Conservation (phyloP, 2,113 vertebrate genomes). For the Microtus oregoni region DNA sequence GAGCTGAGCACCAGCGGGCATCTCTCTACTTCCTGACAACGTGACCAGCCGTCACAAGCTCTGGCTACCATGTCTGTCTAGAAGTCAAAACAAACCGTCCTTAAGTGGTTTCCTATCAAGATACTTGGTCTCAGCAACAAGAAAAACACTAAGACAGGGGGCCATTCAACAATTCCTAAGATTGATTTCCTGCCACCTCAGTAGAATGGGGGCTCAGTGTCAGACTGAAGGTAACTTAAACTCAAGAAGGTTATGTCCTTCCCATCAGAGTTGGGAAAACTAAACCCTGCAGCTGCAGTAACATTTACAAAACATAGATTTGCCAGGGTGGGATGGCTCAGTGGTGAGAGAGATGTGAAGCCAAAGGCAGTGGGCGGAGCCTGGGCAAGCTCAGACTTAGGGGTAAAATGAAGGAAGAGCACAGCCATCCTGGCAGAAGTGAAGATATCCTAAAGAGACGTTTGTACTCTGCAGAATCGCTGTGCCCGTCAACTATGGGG, state of each 20-base stretch:
- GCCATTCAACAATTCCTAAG: background rate
- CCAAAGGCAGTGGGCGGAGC: background rate
- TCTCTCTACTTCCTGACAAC: background rate
- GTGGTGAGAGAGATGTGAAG: background rate
- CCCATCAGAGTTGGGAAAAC: background rate
- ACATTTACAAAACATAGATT: background rate
- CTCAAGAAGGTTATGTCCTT: slow-evolving; percentile 9
- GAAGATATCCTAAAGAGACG: background rate
- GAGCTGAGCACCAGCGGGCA: background rate
- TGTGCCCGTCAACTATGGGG: background rate
- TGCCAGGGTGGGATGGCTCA: background rate
- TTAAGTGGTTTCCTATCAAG: background rate
- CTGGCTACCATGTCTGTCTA: background rate
- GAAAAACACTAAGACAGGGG: background rate
- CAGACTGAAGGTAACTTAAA: slow-evolving; percentile 15
- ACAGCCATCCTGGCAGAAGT: background rate
- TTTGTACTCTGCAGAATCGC: background rate
- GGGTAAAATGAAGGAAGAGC: background rate
- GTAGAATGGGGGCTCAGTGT: background rate
- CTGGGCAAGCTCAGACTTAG: background rate
- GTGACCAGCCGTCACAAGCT: accelerated
- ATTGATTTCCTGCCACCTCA: slow-evolving; percentile 1
- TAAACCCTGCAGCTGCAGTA: background rate
- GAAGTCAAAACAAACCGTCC: background rate
- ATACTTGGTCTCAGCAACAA: background rate